phyloP scores from a whole-genome alignment of 2,888 invertebrate species.

The Choristoneura rosaceana region DNA sequence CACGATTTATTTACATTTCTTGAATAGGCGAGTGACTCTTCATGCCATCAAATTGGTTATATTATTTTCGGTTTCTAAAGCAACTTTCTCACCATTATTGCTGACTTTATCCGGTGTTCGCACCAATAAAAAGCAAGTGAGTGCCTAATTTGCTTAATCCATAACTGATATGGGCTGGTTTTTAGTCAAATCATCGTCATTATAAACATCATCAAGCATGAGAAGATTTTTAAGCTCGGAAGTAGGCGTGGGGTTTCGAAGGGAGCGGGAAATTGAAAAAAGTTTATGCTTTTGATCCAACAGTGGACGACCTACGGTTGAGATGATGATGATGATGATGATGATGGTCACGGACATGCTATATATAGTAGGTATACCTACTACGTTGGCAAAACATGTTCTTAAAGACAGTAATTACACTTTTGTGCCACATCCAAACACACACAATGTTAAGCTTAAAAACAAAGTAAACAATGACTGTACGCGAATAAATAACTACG shows the following conservation, averaged over 20 bases:
- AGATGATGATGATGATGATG: too few relatives aligned
- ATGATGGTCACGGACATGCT: too few relatives aligned
- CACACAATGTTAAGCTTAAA: slow-evolving; percentile 33
- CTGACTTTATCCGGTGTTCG: slow-evolving; percentile 4
- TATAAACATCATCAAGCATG: neutral
- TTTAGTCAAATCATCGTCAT: neutral
- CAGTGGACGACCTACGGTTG: too few relatives aligned
- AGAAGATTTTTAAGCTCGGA: neutral
- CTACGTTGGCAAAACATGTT: neutral
- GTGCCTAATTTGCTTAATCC: slow-evolving; percentile 6
- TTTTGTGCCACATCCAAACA: slow-evolving; percentile 21
- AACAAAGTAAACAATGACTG: slow-evolving; percentile 47
- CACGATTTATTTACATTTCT: too few relatives aligned
- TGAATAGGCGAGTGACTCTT: neutral
- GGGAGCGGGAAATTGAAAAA: neutral
- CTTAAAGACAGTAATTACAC: slow-evolving; percentile 6
- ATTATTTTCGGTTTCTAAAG: neutral
- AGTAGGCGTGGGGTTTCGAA: neutral
- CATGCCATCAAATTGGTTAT: neutral
- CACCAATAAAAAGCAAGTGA: slow-evolving; percentile 4
- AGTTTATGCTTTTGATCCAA: too few relatives aligned
- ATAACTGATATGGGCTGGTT: slow-evolving; percentile 1
- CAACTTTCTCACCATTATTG: slow-evolving; percentile 16
- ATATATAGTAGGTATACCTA: too few relatives aligned
- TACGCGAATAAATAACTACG: slow-evolving; percentile 47